Conservation (phyloP, 2,113 vertebrate species). For the Carassius auratus region DNA sequence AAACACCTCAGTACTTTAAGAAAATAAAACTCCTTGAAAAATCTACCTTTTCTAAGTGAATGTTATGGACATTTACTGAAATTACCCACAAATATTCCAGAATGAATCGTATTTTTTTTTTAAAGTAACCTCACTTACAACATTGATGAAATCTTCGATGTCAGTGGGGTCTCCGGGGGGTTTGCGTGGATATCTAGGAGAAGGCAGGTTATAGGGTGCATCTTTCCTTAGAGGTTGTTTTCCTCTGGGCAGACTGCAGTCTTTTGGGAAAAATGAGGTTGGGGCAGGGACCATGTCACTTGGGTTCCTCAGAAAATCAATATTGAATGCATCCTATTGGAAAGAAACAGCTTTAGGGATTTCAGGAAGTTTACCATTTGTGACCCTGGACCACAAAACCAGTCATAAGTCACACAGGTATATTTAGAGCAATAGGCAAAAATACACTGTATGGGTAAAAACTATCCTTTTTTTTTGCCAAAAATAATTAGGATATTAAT, state of each 20-base stretch:
- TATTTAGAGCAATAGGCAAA: too few species aligned
- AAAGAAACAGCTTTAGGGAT: not conserved
- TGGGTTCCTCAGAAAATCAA: conserved; percentile 90
- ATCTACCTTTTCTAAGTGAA: not conserved
- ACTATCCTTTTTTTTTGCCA: too few species aligned
- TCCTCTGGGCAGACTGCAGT: conserved; percentile 64
- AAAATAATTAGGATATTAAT: too few species aligned
- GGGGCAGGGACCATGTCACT: conserved; percentile 64
- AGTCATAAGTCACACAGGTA: too few species aligned
- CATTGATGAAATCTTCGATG: conserved; percentile 90
- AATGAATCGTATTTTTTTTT: not conserved
- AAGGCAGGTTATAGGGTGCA: conserved; percentile 75
- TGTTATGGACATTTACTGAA: not conserved
- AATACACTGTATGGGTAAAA: too few species aligned
- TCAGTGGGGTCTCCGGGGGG: conserved; percentile 80
- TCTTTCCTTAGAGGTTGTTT: conserved; percentile 83
- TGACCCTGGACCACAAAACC: too few species aligned
- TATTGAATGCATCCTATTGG: conserved; percentile 87
- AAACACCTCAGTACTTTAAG: not conserved
- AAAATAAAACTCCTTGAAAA: not conserved
- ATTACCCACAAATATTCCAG: not conserved
- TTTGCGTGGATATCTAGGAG: conserved; percentile 71
- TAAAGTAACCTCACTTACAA: conserved; percentile 69
- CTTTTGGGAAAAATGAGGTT: conserved; percentile 54
- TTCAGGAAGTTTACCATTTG: not conserved